Base-by-base conservation (phyloP, 2,888 invertebrate genomes). In the Pseudococcus viburni region DNA sequence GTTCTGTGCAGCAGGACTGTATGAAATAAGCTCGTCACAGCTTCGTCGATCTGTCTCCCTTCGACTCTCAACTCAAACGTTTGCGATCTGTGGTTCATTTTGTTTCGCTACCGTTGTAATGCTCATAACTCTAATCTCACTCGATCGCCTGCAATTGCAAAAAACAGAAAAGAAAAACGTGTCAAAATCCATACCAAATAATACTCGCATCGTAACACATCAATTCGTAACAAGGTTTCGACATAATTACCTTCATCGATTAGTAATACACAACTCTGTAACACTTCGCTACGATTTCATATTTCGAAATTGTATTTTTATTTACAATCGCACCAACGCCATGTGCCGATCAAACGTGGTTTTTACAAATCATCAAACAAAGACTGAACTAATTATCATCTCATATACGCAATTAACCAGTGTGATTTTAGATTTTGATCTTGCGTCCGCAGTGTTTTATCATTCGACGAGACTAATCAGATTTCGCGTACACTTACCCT, bases 41-140 rank as follows among this genome's bases (percentile, higher is more conserved):
- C 97, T 92, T 98, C 98, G 92, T 97, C 97, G 90, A 97, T 96
- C 92, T 98, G 97, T 90, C 96, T 94, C 89, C 97, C 97, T 92
- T 97, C 97, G 94, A 97, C 95, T 90, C 95, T 94, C 90, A 92
- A 91, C 90, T 92, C 92, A 91, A 92, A 92, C 39, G 91, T 91
- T 90, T 92, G 92, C 88, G 92, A 91, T 90, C 92, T 90, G 89
- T 92, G 92, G 90, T 92, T 92, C 92, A 92, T 92, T 88, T 88
- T 87, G 42, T 77, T 26, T 46, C 85, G 5, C 46, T 87, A 88
- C 17, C 17, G 22, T 46, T 46, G 33, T 19, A 19, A 83, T 83
- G 46, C 80, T 19, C 39, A 46, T 46, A 4, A 46, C 39, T 42
- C 1, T 42, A 42, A 42, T 42, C 46, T 46, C 19, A 83, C 19